Evolutionary conservation across 2,113 vertebrate species (phyloP), one percentile per base, ranked within the genome.

Genomic region (Vidua macroura): DNA sequence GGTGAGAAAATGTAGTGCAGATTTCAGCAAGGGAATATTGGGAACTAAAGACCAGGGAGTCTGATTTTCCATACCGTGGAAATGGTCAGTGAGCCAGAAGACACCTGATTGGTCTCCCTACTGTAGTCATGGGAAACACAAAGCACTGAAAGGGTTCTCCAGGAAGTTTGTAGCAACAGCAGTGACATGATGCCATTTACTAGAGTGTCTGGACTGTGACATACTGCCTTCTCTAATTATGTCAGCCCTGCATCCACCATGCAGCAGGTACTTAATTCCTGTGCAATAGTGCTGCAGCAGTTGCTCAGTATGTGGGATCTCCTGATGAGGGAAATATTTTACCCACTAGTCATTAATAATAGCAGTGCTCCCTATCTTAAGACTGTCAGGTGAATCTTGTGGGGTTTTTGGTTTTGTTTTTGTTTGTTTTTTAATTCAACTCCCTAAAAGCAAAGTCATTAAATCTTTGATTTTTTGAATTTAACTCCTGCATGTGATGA

Each of bases 41-140:
- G 17, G 21, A 77, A 13, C 41, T 86, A 33, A 91, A 86, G 67
- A 56, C 23, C 13, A 55, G 33, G 51, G 70, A 73, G 11, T 35
- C 53, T 86, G 44, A 55, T 70, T 70, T 70, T 79, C 49, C 23
- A 8, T 63, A 35, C 13, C 51, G 39, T 58, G 27, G 35, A 64
- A 56, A 27, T 44, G 25, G 15, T 35, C 8, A 4, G 28, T 62
- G 84, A 39, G 23, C 30, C 28, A 49, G 58, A 77, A 63, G 63
- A 69, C 64, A 69, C 8, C 15, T 25, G 44, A 17, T 74, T 0
- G 0, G 22, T 62, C 19, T 89, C 46, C 11, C 25, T 60, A 6
- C 37, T 56, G 52, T 24, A 56, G 13, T 56, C 22, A 33, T 17
- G n/a, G 35, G 31, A 20, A 84, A 49, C 74, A 41, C 7, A 2